Conservation (phyloP, 2,888 invertebrate species). For the Sesia bembeciformis region DNA sequence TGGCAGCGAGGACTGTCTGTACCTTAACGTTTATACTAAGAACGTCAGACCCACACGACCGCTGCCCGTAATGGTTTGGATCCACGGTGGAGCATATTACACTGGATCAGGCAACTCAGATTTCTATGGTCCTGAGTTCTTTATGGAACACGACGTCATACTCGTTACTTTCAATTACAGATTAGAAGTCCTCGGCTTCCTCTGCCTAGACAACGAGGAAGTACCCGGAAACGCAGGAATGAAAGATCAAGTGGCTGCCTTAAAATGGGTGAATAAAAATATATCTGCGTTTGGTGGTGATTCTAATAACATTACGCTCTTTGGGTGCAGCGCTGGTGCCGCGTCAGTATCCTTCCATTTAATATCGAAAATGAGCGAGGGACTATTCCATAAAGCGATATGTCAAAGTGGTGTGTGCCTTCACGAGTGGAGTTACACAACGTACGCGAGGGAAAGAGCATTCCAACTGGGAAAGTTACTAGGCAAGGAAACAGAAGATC, state of each 20-base stretch:
- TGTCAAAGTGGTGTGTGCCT: slow-evolving; percentile 67
- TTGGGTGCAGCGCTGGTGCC: slow-evolving; percentile 65
- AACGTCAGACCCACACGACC: slow-evolving; percentile 19
- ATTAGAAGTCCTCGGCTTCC: slow-evolving; percentile 61
- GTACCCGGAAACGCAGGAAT: slow-evolving; percentile 66
- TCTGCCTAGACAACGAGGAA: slow-evolving; percentile 58
- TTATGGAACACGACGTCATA: slow-evolving; percentile 52
- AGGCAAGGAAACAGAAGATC: slow-evolving; percentile 51
- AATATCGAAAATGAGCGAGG: slow-evolving; percentile 53
- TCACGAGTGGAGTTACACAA: slow-evolving; percentile 55
- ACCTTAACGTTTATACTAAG: slow-evolving; percentile 78
- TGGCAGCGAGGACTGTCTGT: slow-evolving; percentile 79
- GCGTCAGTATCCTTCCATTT: slow-evolving; percentile 52
- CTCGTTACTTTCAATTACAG: slow-evolving; percentile 67
- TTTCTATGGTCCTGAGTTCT: slow-evolving; percentile 64
- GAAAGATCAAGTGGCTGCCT: slow-evolving; percentile 66
- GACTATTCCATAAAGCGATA: slow-evolving; percentile 61
- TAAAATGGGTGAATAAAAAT: slow-evolving; percentile 61
- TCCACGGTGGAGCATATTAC: slow-evolving; percentile 66
- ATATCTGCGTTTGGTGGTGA: slow-evolving; percentile 59
- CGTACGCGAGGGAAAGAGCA: slow-evolving; percentile 46
- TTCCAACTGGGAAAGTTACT: slow-evolving; percentile 56
- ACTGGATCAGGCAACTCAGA: slow-evolving; percentile 66
- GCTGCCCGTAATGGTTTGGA: slow-evolving; percentile 64
- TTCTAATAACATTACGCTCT: slow-evolving; percentile 51